These are phyloP conservation scores for Listronotus oregonensis DNA, from an alignment of 1,140 invertebrate genomes.

Conservation along the genomic window DNA sequence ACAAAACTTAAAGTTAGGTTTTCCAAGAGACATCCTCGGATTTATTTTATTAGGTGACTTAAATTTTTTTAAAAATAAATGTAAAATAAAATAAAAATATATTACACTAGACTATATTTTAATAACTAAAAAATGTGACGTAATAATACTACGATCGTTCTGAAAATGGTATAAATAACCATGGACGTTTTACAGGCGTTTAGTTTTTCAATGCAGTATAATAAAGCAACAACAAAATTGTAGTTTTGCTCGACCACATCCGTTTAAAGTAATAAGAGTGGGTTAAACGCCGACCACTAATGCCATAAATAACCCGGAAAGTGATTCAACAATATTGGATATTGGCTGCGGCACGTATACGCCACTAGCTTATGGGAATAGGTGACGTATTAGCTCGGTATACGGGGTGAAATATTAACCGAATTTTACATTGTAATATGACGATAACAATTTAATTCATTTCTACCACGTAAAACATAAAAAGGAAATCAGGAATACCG, in stretches of 20 bases:
- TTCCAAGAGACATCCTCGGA: no score
- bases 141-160: background rate
- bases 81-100: no score
- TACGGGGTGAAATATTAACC: no score
- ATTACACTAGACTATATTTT: no score
- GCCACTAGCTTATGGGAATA: conserved; percentile 7
- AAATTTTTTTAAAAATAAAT: no score
- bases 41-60: no score
- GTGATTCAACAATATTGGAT: conserved; percentile 20
- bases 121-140: no score
- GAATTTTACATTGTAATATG: no score
- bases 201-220: background rate
- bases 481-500: no score
- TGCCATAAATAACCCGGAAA: conserved; percentile 15
- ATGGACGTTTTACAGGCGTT: conserved; percentile 6
- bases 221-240: conserved; percentile 12
- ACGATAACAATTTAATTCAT: no score
- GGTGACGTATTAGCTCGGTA: background rate
- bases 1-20: no score
- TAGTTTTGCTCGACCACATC: conserved; percentile 13
- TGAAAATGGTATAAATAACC: conserved; percentile 1
- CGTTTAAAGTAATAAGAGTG: conserved; percentile 22
- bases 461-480: no score
- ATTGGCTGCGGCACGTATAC: conserved; percentile 8
- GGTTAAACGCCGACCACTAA: conserved; percentile 15